phyloP scores from a whole-genome alignment of 2,797 vertebrate species.

The Erethizon dorsatum region DNA sequence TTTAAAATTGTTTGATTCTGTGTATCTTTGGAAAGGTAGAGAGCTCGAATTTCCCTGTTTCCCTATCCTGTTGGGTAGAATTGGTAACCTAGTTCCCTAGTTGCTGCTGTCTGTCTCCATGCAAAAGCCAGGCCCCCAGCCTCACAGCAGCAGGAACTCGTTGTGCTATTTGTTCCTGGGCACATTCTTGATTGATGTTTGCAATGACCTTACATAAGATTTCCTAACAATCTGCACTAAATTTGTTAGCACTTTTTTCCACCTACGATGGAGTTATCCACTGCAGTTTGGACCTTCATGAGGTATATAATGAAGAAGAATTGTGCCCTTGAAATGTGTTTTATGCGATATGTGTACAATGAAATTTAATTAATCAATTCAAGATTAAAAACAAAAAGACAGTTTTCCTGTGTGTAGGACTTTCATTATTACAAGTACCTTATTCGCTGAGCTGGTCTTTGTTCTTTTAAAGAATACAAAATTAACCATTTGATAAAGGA shows the following conservation, averaged over 20 bases:
- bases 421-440: conserved; percentile 67
- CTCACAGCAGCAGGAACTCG: background rate
- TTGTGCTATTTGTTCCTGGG: background rate
- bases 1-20: background rate
- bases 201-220: background rate
- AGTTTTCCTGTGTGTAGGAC: conserved; percentile 9
- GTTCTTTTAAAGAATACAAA: conserved; percentile 65
- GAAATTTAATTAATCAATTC: conserved; percentile 75
- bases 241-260: background rate
- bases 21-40: background rate
- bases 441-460: conserved; percentile 73
- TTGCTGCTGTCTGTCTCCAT: background rate
- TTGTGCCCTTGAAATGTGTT: conserved; percentile 60
- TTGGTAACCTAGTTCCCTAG: background rate
- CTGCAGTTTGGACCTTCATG: conserved; percentile 52
- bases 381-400: conserved; percentile 73
- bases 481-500: conserved; percentile 71
- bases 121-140: background rate
- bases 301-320: conserved; percentile 12
- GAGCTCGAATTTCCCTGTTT: too few species aligned
- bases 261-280: background rate
- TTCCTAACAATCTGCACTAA: background rate
- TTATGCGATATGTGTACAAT: conserved; percentile 30
- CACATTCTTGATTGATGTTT: background rate
- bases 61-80: rapidly evolving